Percentiles rank a stretch among this genome's conserved stretches.
Evolutionary conservation across 2,113 vertebrate species (phyloP).

Genomic region (Elaphurus davidianus): DNA sequence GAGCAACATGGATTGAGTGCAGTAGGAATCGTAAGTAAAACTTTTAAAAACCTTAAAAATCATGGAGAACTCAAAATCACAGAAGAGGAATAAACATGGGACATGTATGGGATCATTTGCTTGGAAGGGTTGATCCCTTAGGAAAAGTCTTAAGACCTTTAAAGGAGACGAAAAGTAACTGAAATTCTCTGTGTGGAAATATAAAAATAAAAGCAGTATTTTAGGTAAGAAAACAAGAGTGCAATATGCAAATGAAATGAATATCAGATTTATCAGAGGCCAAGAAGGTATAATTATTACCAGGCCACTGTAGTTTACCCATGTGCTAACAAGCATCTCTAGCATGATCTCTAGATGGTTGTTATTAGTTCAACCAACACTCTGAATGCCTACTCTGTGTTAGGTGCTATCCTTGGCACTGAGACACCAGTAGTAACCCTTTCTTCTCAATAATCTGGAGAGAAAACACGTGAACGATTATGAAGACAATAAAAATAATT

Average conservation of each 20-base stretch:
- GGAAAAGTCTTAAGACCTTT: not conserved
- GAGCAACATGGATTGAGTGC: not conserved
- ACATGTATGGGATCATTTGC: not conserved
- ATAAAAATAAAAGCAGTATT: conserved; percentile 3
- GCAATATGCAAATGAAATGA: not conserved
- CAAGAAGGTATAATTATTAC: not conserved
- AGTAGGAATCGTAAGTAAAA: not conserved
- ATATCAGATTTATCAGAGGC: not conserved
- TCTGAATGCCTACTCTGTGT: not conserved
- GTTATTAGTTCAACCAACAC: not conserved
- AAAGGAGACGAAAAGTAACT: not conserved
- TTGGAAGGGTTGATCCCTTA: not conserved
- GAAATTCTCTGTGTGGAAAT: not conserved
- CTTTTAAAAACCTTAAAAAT: not conserved
- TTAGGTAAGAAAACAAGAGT: not conserved
- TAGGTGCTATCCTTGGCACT: not conserved
- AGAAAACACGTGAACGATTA: not conserved
- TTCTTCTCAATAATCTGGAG: not conserved
- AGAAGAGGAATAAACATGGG: not conserved
- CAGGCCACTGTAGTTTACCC: not conserved
- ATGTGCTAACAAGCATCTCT: not conserved
- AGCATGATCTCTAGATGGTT: not conserved
- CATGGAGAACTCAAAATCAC: not conserved
- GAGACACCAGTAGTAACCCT: not conserved
- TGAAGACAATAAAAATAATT: not conserved